A percentile compares a stretch with the other conserved stretches of the same genome.
Evolutionary conservation across 2,888 invertebrate genomes (phyloP).

Genomic region (Stenodera caucasica): DNA sequence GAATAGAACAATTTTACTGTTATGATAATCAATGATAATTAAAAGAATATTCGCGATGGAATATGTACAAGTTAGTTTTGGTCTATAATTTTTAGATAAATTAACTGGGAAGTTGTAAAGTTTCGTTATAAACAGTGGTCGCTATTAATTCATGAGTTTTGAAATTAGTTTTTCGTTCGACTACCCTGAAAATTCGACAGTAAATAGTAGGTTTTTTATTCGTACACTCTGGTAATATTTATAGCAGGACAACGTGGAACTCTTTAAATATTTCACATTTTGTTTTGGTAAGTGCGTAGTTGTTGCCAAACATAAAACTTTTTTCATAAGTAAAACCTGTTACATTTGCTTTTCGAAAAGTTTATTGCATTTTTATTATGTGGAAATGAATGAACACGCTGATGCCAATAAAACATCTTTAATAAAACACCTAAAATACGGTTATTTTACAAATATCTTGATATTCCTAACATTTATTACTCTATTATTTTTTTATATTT

Average conservation of each 20-base stretch:
- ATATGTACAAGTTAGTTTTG: not conserved
- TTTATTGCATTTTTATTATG: constrained; percentile 30
- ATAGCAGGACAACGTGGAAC: constrained; percentile 28
- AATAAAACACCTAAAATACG: constrained; percentile 14
- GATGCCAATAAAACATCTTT: constrained; percentile 23
- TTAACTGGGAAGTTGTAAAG: not conserved
- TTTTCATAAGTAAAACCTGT: constrained; percentile 26
- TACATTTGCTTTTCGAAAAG: constrained; percentile 24
- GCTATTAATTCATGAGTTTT: constrained; percentile 23
- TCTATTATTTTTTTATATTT: not conserved
- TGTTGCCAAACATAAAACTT: constrained; percentile 26
- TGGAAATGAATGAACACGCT: constrained; percentile 28
- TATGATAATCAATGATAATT: too few relatives aligned
- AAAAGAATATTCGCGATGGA: too few relatives aligned
- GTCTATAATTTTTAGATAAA: not conserved
- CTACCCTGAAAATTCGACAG: constrained; percentile 25
- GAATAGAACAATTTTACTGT: too few relatives aligned
- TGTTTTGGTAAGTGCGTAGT: constrained; percentile 24
- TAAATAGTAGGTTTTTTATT: constrained; percentile 27
- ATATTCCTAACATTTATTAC: constrained; percentile 1
- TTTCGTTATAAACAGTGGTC: not conserved
- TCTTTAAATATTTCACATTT: constrained; percentile 29
- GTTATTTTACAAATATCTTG: not conserved
- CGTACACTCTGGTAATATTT: constrained; percentile 25
- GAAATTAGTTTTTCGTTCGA: constrained; percentile 23